Percentiles rank a stretch among this genome's conserved stretches.
Evolutionary conservation across 2,113 vertebrate genomes (phyloP).

Genomic region (Pedetes capensis): DNA sequence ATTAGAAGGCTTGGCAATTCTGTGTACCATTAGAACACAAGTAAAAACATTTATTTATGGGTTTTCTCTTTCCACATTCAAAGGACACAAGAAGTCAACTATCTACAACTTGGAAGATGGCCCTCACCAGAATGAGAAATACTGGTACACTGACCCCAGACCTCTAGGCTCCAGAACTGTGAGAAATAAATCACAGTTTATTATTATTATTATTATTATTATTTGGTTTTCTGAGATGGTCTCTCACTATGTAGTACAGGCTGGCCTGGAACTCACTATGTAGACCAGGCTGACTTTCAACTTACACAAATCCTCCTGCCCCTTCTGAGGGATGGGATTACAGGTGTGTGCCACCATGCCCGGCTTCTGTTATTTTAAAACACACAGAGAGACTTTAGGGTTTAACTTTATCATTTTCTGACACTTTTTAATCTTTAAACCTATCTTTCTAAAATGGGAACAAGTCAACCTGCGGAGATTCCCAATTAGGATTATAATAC

Average conservation of each 20-base stretch:
- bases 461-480: not conserved
- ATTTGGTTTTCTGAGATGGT: too few species aligned
- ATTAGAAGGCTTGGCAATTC: not conserved
- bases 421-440: not conserved
- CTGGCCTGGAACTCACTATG: too few species aligned
- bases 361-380: not conserved
- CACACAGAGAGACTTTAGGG: not conserved
- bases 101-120: not conserved
- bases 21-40: not conserved
- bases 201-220: too few species aligned
- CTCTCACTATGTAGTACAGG: too few species aligned
- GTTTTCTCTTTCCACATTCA: not conserved
- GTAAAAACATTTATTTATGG: not conserved
- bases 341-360: too few species aligned
- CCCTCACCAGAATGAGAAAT: not conserved
- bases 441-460: constrained; percentile 5
- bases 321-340: too few species aligned
- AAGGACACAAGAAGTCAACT: not conserved
- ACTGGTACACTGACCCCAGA: not conserved
- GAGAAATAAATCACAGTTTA: not conserved
- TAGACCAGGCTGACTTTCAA: too few species aligned
- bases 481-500: not conserved
- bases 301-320: too few species aligned
- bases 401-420: not conserved
- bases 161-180: not conserved